phyloP scores from a whole-genome alignment of 2,888 invertebrate genomes.

The Bellardia pandia region DNA sequence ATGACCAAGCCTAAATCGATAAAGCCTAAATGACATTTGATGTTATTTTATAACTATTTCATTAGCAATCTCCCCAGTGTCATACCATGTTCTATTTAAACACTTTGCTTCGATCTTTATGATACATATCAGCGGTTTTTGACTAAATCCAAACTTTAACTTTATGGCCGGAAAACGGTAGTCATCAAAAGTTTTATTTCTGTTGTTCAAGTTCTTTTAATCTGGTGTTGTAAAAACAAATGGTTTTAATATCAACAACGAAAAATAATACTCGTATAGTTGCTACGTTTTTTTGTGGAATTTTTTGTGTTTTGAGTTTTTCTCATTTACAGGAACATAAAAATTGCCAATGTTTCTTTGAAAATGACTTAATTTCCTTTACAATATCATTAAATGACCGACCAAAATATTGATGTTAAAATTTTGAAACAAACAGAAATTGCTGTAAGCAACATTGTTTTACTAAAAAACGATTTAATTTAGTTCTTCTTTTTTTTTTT shows the following conservation, averaged over 20 bases:
- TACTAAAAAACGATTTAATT: conserved; percentile 30
- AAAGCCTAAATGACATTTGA: conserved; percentile 50
- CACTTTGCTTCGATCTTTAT: conserved; percentile 18
- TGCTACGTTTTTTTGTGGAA: conserved; percentile 8
- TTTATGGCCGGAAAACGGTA: conserved; percentile 16
- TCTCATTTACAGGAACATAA: conserved; percentile 48
- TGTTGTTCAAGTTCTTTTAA: conserved; percentile 37
- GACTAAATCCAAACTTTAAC: background rate
- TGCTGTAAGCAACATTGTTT: conserved; percentile 54
- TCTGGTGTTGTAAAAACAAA: conserved; percentile 62
- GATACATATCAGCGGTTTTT: conserved; percentile 21
- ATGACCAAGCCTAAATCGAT: conserved; percentile 17
- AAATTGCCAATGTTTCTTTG: conserved; percentile 23
- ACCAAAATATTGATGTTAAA: conserved; percentile 38
- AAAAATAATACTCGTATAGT: conserved; percentile 34
- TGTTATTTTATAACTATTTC: conserved; percentile 39
- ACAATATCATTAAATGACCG: conserved; percentile 45
- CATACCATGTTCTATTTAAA: background rate
- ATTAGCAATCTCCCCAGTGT: conserved; percentile 45
- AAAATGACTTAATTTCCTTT: conserved; percentile 62
- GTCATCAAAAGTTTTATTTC: conserved; percentile 36
- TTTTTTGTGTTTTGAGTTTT: background rate
- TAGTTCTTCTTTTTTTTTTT: background rate
- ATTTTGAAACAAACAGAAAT: conserved; percentile 3
- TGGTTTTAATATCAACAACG: conserved; percentile 43